Percentiles rank a stretch among this genome's conserved stretches.
Conservation (phyloP, 2,888 invertebrate genomes). For the Chrysotoxum bicinctum region DNA sequence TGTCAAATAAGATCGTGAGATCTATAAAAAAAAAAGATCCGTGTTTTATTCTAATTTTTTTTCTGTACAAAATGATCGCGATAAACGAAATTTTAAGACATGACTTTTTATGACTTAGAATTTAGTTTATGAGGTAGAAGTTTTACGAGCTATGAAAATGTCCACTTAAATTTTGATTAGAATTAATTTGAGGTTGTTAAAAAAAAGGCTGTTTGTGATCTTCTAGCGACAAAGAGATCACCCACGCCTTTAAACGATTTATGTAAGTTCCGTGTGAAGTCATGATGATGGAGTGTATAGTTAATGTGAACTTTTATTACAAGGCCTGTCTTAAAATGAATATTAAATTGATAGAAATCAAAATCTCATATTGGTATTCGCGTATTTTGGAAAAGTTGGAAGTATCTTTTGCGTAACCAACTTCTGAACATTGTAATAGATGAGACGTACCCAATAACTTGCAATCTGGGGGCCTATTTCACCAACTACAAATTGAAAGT, state of each 20-base stretch:
- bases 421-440: too few relatives aligned
- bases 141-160: neutral
- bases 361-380: too few relatives aligned
- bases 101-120: neutral
- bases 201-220: neutral
- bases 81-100: neutral
- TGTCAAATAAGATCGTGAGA: constrained; percentile 13
- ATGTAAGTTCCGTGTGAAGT: neutral
- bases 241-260: neutral
- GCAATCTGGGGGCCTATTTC: too few relatives aligned
- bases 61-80: neutral
- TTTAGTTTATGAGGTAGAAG: neutral
- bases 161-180: neutral
- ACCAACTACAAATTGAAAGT: too few relatives aligned
- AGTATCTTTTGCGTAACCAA: too few relatives aligned
- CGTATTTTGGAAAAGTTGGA: too few relatives aligned
- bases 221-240: neutral
- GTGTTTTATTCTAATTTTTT: neutral
- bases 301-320: neutral
- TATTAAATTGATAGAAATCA: too few relatives aligned
- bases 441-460: too few relatives aligned
- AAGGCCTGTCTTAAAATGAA: neutral
- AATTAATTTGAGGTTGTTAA: neutral
- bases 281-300: neutral
- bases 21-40: neutral